Percentiles rank a stretch among this genome's conserved stretches.
Conservation (phyloP, 1,140 invertebrate genomes). For the Eueides isabella region DNA sequence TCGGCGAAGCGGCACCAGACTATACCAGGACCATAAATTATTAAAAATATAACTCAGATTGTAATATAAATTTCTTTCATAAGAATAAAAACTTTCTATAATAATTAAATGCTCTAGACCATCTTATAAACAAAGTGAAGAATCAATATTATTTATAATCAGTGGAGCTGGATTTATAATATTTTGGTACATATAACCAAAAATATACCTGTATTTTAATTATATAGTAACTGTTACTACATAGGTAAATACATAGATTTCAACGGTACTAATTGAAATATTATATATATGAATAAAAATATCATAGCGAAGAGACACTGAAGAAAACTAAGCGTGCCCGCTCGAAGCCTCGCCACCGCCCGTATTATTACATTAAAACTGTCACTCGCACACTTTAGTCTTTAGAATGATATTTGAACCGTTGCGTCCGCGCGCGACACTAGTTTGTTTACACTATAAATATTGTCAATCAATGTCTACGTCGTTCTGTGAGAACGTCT, state of each 20-base stretch:
- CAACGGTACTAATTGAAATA: neutral
- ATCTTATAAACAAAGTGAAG: conserved; percentile 41
- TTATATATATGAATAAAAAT: neutral
- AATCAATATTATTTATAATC: conserved; percentile 4
- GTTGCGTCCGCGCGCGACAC: conserved; percentile 13
- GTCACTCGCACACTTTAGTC: neutral
- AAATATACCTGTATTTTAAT: neutral
- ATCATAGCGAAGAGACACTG: neutral
- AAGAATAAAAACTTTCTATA: conserved; percentile 27
- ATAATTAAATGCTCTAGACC: conserved; percentile 45
- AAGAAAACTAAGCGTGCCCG: conserved; percentile 4
- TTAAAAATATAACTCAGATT: conserved; percentile 24
- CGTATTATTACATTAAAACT: neutral
- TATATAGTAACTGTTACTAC: neutral
- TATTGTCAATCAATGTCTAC: neutral
- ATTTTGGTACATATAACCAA: neutral
- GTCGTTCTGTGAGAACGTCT: neutral
- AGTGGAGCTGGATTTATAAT: neutral
- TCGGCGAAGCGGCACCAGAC: conserved; percentile 16
- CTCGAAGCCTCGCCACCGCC: neutral
- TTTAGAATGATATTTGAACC: neutral
- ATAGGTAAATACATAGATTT: neutral
- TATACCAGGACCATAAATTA: conserved; percentile 18
- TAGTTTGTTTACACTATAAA: neutral
- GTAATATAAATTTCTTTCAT: conserved; percentile 28